Evolutionary conservation across 1,140 invertebrate genomes (phyloP), one percentile per base, ranked within the genome.

Genomic region (Drosophila jambulina): DNA sequence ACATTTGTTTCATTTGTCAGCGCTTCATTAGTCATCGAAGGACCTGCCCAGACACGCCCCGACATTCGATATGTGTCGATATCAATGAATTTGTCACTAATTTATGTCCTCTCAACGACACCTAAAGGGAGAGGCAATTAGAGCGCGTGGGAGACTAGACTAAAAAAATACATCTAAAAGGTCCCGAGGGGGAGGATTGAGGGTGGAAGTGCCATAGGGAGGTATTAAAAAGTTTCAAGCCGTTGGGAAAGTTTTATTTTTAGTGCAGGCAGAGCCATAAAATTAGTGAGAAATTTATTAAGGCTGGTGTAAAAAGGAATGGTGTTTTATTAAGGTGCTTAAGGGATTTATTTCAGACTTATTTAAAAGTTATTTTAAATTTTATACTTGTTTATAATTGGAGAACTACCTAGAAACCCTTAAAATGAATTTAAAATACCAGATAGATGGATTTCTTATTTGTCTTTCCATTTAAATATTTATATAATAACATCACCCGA

Each of bases 1-100:
- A 85, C 82, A 86, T 71, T 74, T 51, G 68, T 78, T 75, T 78
- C 78, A 85, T 86, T 86, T 85, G 82, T 85, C 82, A 81, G 34
- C 82, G 76, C 78, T 82, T 84, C 81, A 85, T 84, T 84, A 84
- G 82, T 84, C 81, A 84, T 49, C 65, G 15, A 72, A 74, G 68
- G 69, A 72, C 69, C 69, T 72, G 69, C 67, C 48, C 42, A 19
- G 67, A 54, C 61, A 63, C 69, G 80, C 65, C 48, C 69, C 21
- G 61, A 36, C 51, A 40, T 59, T 49, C 21, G 62, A 36, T 78
- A 57, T 56, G 51, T 51, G 32, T 61, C 57, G 67, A 49, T 65
- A 65, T 80, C 71, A 61, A 53, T 61, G 46, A 63, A 77, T 67
- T 68, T 77, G 76, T 67, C 77, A 65, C 58, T 83, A 83, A 83